Base-by-base conservation (phyloP, 1,140 invertebrate genomes). In the Heliconius himera region DNA sequence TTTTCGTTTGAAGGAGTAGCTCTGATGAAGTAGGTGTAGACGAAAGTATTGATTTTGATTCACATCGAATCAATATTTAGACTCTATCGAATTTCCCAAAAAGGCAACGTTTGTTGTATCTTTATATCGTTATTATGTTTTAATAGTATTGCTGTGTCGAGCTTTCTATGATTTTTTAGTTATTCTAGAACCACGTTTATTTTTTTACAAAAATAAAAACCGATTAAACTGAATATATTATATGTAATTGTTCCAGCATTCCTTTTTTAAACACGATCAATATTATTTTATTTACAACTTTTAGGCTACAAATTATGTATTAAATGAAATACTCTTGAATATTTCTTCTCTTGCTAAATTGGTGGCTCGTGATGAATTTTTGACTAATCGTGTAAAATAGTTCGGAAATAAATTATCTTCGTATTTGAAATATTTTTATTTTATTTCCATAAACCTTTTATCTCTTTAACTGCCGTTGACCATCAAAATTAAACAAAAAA, bases 391-490 rank as follows among this genome's bases (percentile, higher is more conserved):
- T 66, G 60, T 66, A 29, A 66, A 66, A 66, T 66, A 29, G 29
- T 26, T 66, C 60, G 11, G 60, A 66, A 36, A 66, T 66, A 66
- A 66, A 66, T 66, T 66, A 66, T 66, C 60, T 29, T 66, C 11
- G 22, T 66, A 66, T 66, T 66, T 22, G 60, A 29, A 26, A 66
- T 66, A 29, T 66, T 66, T 60, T 60, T 60, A 60, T 60, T 66
- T 66, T 66, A 66, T 66, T 66, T 66, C 60, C 5, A 29, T 66
- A 66, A 26, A 66, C 60, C 60, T 66, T 13, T 26, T 51, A 51
- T 46, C 41, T 46, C 6, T 9, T 46, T 46, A 9, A 46, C 49
- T 20, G 49, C 8, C 18, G 18, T 51, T 46, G 49, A 51, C 16
- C 49, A 18, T 51, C 16, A 20, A 18, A 51, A 51, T 51, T 51